These are phyloP conservation scores for Cryptomyrus ogoouensis DNA, from an alignment of 2,113 vertebrate species.

Conservation along the genomic window DNA sequence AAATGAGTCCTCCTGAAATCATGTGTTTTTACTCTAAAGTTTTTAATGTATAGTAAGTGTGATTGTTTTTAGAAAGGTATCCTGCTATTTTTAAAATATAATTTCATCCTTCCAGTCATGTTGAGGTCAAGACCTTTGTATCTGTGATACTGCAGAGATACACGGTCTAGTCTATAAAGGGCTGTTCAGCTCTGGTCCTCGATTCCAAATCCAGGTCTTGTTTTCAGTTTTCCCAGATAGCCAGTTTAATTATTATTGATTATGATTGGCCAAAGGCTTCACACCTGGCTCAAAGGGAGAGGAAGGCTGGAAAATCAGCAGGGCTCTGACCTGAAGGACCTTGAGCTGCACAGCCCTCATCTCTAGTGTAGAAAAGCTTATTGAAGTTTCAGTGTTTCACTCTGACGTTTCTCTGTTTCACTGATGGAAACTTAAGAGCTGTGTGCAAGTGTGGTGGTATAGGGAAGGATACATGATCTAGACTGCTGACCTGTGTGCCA, in stretches of 20 bases:
- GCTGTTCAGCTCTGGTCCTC: too few species aligned
- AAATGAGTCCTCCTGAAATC: neutral
- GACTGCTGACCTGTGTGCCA: too few species aligned
- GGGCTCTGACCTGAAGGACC: too few species aligned
- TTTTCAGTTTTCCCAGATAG: too few species aligned
- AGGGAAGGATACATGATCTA: too few species aligned
- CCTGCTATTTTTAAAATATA: neutral
- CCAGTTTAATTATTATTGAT: too few species aligned
- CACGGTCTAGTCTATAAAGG: too few species aligned
- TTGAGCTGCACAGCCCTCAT: neutral
- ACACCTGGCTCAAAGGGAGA: too few species aligned
- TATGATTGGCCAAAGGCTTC: too few species aligned
- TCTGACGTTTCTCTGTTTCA: neutral
- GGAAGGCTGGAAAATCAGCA: too few species aligned
- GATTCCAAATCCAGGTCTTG: too few species aligned
- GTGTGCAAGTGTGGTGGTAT: neutral
- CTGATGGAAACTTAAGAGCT: neutral
- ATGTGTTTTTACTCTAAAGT: neutral
- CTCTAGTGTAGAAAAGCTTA: neutral
- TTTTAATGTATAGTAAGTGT: neutral
- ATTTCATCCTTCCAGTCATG: neutral
- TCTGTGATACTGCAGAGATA: neutral
- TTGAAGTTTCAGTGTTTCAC: neutral
- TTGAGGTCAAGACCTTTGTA: neutral
- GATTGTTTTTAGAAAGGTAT: conserved; percentile 9